phyloP scores from a whole-genome alignment of 1,140 invertebrate species.

The Macrotrachela quadricornifera region DNA sequence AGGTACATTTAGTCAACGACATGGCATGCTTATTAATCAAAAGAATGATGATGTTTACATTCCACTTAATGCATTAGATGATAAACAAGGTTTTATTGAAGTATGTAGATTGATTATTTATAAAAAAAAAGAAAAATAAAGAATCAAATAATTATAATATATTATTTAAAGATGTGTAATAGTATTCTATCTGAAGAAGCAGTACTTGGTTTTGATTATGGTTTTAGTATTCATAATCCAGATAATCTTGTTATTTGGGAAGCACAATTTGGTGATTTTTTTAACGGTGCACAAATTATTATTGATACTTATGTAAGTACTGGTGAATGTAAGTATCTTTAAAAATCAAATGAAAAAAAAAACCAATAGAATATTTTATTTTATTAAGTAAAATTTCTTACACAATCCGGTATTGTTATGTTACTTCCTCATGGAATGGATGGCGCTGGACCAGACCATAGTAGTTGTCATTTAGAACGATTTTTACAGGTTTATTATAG shows the following conservation, averaged over 20 bases:
- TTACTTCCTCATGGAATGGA: constrained; percentile 87
- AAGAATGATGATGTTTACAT: constrained; percentile 55
- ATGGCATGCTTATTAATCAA: constrained; percentile 84
- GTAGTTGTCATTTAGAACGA: constrained; percentile 69
- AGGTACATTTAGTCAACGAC: constrained; percentile 69
- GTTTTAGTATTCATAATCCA: constrained; percentile 47
- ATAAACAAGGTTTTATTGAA: constrained; percentile 14
- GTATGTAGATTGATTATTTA: background rate
- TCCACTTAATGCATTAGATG: constrained; percentile 59
- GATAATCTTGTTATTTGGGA: constrained; percentile 81
- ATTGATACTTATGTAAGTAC: constrained; percentile 74
- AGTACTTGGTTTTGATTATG: constrained; percentile 79
- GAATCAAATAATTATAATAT: background rate
- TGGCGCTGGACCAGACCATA: constrained; percentile 87
- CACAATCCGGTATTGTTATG: constrained; percentile 65
- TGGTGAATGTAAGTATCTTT: constrained; percentile 41
- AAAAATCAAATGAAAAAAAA: no score
- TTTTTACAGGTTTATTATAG: constrained; percentile 42
- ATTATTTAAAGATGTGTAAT: constrained; percentile 51
- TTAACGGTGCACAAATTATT: constrained; percentile 86
- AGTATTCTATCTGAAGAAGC: constrained; percentile 87
- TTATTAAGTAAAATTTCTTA: constrained; percentile 60
- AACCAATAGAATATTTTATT: no score
- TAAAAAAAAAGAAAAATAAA: no score
- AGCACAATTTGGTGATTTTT: constrained; percentile 90